Percentiles rank a stretch among this genome's conserved stretches.
phyloP scores from a whole-genome alignment of 2,888 invertebrate species.

The Meghimatium bilineatum region DNA sequence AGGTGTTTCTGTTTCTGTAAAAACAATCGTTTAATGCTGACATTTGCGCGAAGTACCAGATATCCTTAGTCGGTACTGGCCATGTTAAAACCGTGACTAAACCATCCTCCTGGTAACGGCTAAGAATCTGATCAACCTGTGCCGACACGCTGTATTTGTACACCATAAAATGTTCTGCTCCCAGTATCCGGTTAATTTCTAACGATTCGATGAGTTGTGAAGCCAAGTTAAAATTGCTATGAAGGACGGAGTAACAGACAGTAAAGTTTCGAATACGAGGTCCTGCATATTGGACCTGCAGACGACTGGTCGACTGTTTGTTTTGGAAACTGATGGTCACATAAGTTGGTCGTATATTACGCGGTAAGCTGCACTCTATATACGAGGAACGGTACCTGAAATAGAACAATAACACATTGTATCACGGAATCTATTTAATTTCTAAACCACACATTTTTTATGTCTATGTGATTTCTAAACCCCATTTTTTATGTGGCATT shows the following conservation, averaged over 20 bases:
- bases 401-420: neutral
- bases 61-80: slow-evolving; percentile 14
- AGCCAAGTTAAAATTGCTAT: slow-evolving; percentile 1
- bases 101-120: slow-evolving; percentile 16
- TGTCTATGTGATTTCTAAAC: no score
- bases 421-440: no score
- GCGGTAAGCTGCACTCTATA: neutral
- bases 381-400: neutral
- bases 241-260: slow-evolving; percentile 1
- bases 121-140: neutral
- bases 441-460: no score
- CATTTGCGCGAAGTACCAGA: slow-evolving; percentile 19
- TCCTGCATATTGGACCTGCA: neutral
- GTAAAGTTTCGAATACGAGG: slow-evolving; percentile 13
- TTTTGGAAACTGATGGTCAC: neutral
- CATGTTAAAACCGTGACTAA: slow-evolving; percentile 30
- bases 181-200: slow-evolving; percentile 34
- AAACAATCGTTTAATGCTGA: slow-evolving; percentile 33
- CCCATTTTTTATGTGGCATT: no score
- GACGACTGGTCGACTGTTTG: neutral
- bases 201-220: slow-evolving; percentile 30
- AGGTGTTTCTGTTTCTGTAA: slow-evolving; percentile 24
- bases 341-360: neutral
- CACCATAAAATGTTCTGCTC: slow-evolving; percentile 40
- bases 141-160: slow-evolving; percentile 20